A percentile compares a stretch with the other conserved stretches of the same genome.
phyloP scores from a whole-genome alignment of 2,888 invertebrate genomes.

The Ariolimax columbianus region DNA sequence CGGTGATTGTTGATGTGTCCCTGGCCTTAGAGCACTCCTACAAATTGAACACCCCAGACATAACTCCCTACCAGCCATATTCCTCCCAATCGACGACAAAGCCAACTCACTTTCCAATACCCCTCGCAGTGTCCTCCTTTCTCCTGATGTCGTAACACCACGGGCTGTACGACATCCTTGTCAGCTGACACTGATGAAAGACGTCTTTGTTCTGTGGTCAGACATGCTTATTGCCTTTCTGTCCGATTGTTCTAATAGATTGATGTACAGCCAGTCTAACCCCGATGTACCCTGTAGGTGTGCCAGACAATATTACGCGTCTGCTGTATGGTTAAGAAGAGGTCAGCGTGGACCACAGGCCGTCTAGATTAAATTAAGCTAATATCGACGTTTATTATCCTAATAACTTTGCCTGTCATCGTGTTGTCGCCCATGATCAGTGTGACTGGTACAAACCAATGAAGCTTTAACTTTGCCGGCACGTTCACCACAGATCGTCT shows the following conservation, averaged over 20 bases:
- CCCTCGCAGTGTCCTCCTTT: background rate
- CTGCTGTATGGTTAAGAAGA: background rate
- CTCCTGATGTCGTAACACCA: background rate
- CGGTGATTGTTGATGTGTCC: background rate
- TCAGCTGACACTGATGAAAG: background rate
- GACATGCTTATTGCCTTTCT: background rate
- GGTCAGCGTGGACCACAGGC: background rate
- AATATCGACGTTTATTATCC: background rate
- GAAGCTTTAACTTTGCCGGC: background rate
- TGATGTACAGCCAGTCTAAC: background rate
- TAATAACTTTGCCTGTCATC: background rate
- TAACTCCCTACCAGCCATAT: background rate
- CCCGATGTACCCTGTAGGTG: background rate
- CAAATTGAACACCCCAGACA: background rate
- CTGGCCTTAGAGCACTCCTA: background rate
- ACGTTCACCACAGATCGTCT: too few species aligned
- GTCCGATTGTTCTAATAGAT: background rate
- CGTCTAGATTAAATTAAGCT: background rate
- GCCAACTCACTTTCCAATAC: background rate
- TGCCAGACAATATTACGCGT: background rate
- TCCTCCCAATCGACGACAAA: background rate
- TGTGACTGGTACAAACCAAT: background rate
- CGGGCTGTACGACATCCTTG: background rate
- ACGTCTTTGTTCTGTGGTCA: background rate
- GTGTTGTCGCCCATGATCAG: background rate